Conservation (phyloP, 2,888 invertebrate genomes). For the Carcina quercana region DNA sequence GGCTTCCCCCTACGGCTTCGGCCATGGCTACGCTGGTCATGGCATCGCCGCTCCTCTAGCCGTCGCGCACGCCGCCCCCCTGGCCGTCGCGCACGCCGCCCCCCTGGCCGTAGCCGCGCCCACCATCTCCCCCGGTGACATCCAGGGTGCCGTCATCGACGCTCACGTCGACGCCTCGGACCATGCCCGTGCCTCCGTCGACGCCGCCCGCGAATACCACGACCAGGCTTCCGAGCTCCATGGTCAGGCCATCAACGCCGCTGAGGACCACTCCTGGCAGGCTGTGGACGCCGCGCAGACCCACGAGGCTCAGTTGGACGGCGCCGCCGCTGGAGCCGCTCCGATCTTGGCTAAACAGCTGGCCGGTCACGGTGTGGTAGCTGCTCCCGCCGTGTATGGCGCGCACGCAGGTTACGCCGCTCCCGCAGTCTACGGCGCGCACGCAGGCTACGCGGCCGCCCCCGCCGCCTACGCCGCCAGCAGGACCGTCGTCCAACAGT, state of each 20-base stretch:
- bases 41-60: conserved; percentile 24
- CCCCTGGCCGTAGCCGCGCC: conserved; percentile 37
- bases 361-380: conserved; percentile 40
- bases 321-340: conserved; percentile 62
- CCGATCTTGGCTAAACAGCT: conserved; percentile 61
- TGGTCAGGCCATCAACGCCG: conserved; percentile 63
- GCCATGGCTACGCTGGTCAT: conserved; percentile 12
- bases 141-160: conserved; percentile 32
- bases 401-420: conserved; percentile 24
- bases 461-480: conserved; percentile 30
- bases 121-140: conserved; percentile 29
- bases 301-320: conserved; percentile 57
- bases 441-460: conserved; percentile 19
- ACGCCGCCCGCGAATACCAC: conserved; percentile 57
- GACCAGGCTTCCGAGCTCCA: conserved; percentile 64
- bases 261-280: conserved; percentile 65
- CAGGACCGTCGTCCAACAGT: conserved; percentile 46
- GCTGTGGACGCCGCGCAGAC: conserved; percentile 62
- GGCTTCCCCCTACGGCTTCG: conserved; percentile 19
- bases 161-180: conserved; percentile 61
- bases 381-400: conserved; percentile 18
- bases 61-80: conserved; percentile 30
- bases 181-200: conserved; percentile 61
- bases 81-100: conserved; percentile 35
- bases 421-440: conserved; percentile 5